A percentile compares a stretch with the other conserved stretches of the same genome.
phyloP scores from a whole-genome alignment of 2,113 vertebrate species.

The western clawed frog (Xenopus tropicalis) region UCB_Xtro_10.0 CM004444.2:81793001-81793500 shows the following conservation, averaged over 20 bases:
- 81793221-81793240: not conserved
- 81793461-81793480: not conserved
- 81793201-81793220: no score
- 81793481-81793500: not conserved
- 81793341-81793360: slow-evolving; percentile 10
- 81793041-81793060: no score
- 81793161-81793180: no score
- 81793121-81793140: no score
- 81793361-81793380: slow-evolving; percentile 26
- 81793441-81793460: not conserved
- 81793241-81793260: slow-evolving; percentile 2
- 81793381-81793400: not conserved
- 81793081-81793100: no score
- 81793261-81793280: slow-evolving; percentile 52
- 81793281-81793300: slow-evolving; percentile 48
- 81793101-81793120: no score
- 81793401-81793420: slow-evolving; percentile 15
- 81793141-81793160: no score
- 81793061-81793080: no score
- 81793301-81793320: slow-evolving; percentile 59
- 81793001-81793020: no score
- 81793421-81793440: no score
- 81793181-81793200: no score
- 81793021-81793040: no score
- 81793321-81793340: slow-evolving; percentile 57